A percentile compares a stretch with the other conserved stretches of the same genome.
phyloP scores from a whole-genome alignment of 2,888 invertebrate species.

The Tipula unca region DNA sequence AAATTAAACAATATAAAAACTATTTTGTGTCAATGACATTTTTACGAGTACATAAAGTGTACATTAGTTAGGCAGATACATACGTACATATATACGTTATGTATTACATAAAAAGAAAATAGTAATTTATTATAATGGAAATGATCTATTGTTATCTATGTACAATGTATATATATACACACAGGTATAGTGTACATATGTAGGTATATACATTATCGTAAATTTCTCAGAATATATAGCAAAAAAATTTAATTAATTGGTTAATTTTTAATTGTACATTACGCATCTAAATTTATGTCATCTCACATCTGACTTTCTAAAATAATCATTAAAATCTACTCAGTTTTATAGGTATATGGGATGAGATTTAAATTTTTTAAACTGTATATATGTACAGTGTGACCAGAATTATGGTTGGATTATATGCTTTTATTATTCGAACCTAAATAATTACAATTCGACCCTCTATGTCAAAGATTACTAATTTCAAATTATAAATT shows the following conservation, averaged over 20 bases:
- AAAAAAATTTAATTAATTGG: neutral
- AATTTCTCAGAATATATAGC: neutral
- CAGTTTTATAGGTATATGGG: neutral
- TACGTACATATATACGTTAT: neutral
- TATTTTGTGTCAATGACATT: constrained; percentile 14
- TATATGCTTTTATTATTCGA: no score
- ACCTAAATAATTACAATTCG: no score
- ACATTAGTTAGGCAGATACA: neutral
- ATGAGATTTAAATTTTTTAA: no score
- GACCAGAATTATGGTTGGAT: no score
- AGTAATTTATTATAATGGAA: neutral
- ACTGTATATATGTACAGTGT: no score
- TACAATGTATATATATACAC: neutral
- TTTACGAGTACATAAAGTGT: constrained; percentile 9
- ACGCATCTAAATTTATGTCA: neutral
- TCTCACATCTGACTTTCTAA: neutral
- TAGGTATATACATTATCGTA: neutral
- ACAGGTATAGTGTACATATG: no score
- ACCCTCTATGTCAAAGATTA: no score
- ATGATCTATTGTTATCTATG: neutral
- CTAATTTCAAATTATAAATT: no score
- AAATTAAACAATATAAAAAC: neutral
- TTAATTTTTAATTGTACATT: neutral
- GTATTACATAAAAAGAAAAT: neutral
- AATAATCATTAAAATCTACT: neutral